Percentiles rank a stretch among this genome's conserved stretches.
Evolutionary conservation across 1,140 invertebrate genomes (phyloP).

Genomic region (Bombus pascuorum): DNA sequence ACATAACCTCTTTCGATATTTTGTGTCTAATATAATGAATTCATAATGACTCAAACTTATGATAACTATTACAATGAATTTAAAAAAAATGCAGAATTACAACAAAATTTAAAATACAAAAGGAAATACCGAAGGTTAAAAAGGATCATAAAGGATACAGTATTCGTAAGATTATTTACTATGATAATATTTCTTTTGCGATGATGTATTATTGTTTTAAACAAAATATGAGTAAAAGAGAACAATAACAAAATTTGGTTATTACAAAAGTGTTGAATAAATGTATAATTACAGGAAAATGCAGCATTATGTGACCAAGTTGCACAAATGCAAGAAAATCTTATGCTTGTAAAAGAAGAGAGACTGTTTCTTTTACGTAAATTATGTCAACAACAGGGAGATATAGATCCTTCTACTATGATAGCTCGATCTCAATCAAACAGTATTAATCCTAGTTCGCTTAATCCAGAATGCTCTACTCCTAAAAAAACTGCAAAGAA

Average conservation of each 20-base stretch:
- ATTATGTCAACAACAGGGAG: conserved; percentile 85
- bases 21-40: conserved; percentile 26
- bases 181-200: neutral
- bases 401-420: conserved; percentile 80
- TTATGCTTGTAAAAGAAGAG: conserved; percentile 89
- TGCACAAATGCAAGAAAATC: conserved; percentile 89
- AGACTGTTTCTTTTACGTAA: conserved; percentile 88
- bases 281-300: conserved; percentile 86
- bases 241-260: neutral
- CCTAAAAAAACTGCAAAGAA: conserved; percentile 77
- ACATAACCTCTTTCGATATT: conserved; percentile 15
- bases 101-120: conserved; percentile 82
- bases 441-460: conserved; percentile 65
- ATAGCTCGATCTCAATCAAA: conserved; percentile 71
- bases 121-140: conserved; percentile 83
- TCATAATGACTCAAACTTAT: conserved; percentile 72
- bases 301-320: conserved; percentile 92
- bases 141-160: conserved; percentile 82
- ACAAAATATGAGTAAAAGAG: conserved; percentile 32
- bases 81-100: conserved; percentile 74
- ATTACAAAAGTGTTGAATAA: neutral
- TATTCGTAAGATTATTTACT: conserved; percentile 81
- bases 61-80: conserved; percentile 76
- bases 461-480: conserved; percentile 66
- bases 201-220: neutral